Evolutionary conservation across 2,113 vertebrate genomes (phyloP).

Genomic region (Benitochromis conjunctus): DNA sequence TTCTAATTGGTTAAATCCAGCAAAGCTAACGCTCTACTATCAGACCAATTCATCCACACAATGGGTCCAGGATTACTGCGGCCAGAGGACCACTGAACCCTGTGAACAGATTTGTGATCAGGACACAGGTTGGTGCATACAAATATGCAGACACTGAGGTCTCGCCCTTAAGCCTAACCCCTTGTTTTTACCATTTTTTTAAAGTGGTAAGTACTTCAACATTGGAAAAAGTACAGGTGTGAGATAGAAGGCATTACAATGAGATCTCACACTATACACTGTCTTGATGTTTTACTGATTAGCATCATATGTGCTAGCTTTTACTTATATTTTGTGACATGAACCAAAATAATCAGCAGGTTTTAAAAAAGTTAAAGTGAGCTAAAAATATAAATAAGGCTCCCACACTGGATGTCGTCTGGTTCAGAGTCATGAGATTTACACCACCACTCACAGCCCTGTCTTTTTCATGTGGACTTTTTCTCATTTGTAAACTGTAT

Average conservation of each 20-base stretch:
- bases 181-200: not conserved
- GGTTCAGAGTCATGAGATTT: not conserved
- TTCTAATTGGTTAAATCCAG: constrained; percentile 96
- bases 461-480: not conserved
- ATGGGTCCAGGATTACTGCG: constrained; percentile 93
- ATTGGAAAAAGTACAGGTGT: not conserved
- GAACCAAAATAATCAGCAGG: not conserved
- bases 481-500: not conserved
- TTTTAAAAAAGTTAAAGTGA: not conserved
- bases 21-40: constrained; percentile 92
- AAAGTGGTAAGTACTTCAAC: not conserved
- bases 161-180: not conserved
- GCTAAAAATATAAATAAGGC: not conserved
- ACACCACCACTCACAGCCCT: not conserved
- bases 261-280: not conserved
- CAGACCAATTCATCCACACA: constrained; percentile 92
- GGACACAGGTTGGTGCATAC: constrained; percentile 83
- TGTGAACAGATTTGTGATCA: constrained; percentile 96
- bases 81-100: constrained; percentile 90
- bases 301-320: not conserved
- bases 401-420: not conserved
- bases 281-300: not conserved
- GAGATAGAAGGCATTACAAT: not conserved
- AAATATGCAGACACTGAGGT: not conserved
- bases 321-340: not conserved